A percentile compares a stretch with the other conserved stretches of the same genome.
Conservation (phyloP, 2,888 invertebrate species). For the Pherbina coryleti region DNA sequence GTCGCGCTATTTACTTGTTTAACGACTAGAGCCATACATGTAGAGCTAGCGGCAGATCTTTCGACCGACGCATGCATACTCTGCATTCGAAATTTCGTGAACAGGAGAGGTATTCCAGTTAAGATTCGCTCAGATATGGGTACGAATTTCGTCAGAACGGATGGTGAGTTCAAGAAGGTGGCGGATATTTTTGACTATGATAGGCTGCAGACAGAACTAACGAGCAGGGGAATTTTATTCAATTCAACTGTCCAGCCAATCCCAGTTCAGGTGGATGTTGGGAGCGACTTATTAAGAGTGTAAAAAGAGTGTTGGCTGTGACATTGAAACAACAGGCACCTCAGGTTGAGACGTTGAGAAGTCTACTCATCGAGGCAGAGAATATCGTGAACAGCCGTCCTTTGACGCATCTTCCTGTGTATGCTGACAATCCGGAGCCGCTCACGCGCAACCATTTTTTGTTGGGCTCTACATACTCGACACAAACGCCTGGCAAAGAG, state of each 20-base stretch:
- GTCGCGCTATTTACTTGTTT: slow-evolving; percentile 38
- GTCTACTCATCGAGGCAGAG: slow-evolving; percentile 34
- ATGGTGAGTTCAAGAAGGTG: no score
- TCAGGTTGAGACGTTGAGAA: slow-evolving; percentile 24
- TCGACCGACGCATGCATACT: no score
- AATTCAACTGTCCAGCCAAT: no score
- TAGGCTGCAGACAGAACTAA: slow-evolving; percentile 43
- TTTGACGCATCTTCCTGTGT: slow-evolving; percentile 38
- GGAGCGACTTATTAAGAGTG: slow-evolving; percentile 41
- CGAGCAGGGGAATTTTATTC: slow-evolving; percentile 39
- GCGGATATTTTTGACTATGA: slow-evolving; percentile 9
- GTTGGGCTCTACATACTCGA: slow-evolving; percentile 31
- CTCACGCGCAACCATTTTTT: slow-evolving; percentile 43
- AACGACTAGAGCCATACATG: slow-evolving; percentile 22
- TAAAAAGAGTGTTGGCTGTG: slow-evolving; percentile 35
- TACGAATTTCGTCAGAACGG: no score
- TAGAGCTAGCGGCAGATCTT: slow-evolving; percentile 20
- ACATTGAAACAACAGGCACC: slow-evolving; percentile 32
- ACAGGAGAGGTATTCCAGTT: no score
- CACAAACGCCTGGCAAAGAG: slow-evolving; percentile 36
- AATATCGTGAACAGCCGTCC: slow-evolving; percentile 44
- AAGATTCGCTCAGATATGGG: no score
- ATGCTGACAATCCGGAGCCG: slow-evolving; percentile 34
- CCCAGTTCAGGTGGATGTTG: slow-evolving; percentile 40
- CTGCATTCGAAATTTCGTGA: no score